A percentile compares a stretch with the other conserved stretches of the same genome.
These are phyloP conservation scores for Habropoda laboriosa DNA, from an alignment of 1,140 invertebrate species.

Conservation along the genomic window DNA sequence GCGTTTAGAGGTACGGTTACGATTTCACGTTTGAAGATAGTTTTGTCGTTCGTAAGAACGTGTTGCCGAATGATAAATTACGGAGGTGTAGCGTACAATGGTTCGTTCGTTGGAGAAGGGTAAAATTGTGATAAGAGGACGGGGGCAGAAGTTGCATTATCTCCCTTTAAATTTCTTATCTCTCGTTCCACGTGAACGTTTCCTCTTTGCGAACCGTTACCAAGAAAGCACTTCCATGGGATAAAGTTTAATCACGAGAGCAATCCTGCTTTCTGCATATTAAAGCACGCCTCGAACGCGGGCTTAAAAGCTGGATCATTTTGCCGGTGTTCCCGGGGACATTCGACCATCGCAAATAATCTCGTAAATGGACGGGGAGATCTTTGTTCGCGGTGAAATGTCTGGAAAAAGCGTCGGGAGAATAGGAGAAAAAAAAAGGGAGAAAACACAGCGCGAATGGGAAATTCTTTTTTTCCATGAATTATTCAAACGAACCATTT, in stretches of 20 bases:
- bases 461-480: conserved; percentile 22
- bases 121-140: no score
- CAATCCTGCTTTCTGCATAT: conserved; percentile 7
- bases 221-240: background rate
- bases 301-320: background rate
- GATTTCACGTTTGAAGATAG: no score
- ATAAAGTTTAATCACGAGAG: conserved; percentile 5
- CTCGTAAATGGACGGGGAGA: conserved; percentile 6
- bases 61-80: background rate
- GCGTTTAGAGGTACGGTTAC: no score
- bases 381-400: background rate
- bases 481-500: conserved; percentile 46
- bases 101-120: background rate
- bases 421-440: background rate
- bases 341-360: background rate
- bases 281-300: background rate
- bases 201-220: background rate
- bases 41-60: no score
- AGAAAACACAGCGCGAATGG: no score
- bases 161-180: conserved; percentile 10
- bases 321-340: background rate
- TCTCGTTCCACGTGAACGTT: conserved; percentile 3
- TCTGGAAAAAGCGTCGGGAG: background rate
- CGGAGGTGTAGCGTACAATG: background rate
- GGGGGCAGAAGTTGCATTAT: background rate